Conservation (phyloP, 2,113 vertebrate species). For the Bos javanicus region DNA sequence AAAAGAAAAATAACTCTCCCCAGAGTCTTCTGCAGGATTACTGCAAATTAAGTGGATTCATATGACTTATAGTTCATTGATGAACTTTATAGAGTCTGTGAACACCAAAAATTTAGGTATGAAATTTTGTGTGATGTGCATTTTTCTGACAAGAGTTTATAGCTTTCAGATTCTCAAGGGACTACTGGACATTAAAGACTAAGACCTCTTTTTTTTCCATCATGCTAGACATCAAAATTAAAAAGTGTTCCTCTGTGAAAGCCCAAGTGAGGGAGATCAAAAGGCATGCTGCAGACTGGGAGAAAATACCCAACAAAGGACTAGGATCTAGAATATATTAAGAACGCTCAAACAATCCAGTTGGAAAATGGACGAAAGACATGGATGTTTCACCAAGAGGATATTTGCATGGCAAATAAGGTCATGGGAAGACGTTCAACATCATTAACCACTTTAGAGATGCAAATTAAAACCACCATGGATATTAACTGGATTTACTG, state of each 20-base stretch:
- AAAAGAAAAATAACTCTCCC: neutral
- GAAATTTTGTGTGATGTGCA: neutral
- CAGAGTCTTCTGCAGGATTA: neutral
- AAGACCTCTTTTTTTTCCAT: neutral
- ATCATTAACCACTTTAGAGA: neutral
- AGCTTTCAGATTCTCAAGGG: neutral
- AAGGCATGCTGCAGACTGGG: neutral
- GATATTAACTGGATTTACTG: neutral
- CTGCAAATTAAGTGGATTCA: constrained; percentile 1
- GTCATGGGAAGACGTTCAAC: neutral
- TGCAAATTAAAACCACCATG: neutral
- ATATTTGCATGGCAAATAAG: neutral
- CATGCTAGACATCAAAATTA: neutral
- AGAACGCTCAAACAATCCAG: neutral
- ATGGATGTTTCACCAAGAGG: neutral
- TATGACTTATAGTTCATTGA: neutral
- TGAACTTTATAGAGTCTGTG: neutral
- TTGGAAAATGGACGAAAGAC: neutral
- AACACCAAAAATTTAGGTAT: neutral
- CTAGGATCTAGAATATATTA: neutral
- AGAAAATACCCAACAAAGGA: neutral
- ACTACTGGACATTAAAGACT: neutral
- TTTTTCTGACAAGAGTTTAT: constrained; percentile 26
- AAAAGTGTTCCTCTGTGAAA: neutral
- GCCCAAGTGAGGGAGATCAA: neutral